These are phyloP conservation scores for Steinernema feltiae DNA, from an alignment of 1,140 invertebrate genomes.

Conservation along the genomic window DNA sequence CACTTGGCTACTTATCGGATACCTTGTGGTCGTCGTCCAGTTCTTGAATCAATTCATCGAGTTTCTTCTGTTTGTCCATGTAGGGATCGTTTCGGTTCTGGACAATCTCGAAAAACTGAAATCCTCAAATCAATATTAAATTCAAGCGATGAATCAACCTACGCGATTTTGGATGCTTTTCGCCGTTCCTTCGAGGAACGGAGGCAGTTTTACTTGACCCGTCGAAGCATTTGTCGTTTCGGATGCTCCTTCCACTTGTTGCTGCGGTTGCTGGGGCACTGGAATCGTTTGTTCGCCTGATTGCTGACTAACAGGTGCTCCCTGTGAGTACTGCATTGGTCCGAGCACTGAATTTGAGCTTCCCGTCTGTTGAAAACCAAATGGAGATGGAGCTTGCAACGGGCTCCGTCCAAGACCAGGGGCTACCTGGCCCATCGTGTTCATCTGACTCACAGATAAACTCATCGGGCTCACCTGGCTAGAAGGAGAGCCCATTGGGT, in stretches of 20 bases:
- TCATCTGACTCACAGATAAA: neutral
- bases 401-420: neutral
- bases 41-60: neutral
- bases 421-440: neutral
- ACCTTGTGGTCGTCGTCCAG: neutral
- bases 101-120: slow-evolving; percentile 11
- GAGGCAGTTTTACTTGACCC: neutral
- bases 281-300: neutral
- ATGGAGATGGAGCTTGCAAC: neutral
- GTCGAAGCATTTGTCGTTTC: neutral
- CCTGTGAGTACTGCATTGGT: neutral
- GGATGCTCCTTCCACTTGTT: neutral
- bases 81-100: neutral
- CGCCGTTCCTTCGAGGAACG: neutral
- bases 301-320: neutral
- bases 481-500: too few relatives aligned
- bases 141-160: neutral
- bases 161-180: neutral
- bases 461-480: too few relatives aligned
- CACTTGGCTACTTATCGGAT: too few relatives aligned
- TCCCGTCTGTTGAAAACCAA: neutral
- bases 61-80: neutral
- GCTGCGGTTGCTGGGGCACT: neutral
- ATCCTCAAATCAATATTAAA: neutral
- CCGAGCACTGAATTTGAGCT: neutral